Evolutionary conservation across 1,140 invertebrate species (phyloP).

Genomic region (Andrena cerasifolii): DNA sequence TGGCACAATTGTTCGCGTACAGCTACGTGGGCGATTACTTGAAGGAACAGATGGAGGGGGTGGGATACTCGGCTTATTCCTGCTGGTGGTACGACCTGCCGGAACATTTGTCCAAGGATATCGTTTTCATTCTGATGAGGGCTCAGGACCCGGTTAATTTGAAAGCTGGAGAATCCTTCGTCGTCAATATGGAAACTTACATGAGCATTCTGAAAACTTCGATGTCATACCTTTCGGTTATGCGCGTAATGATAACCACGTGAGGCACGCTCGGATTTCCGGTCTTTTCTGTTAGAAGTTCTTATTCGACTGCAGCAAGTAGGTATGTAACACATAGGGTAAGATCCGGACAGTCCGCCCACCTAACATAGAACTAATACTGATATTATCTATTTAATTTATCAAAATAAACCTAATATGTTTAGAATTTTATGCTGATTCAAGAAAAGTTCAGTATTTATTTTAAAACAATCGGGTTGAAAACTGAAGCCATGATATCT

Average conservation of each 20-base stretch:
- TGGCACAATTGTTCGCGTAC: constrained; percentile 44
- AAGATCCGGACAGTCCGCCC: too few relatives aligned
- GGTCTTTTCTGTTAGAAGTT: too few relatives aligned
- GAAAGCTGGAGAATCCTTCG: constrained; percentile 38
- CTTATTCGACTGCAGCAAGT: too few relatives aligned
- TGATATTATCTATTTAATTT: too few relatives aligned
- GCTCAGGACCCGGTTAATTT: constrained; percentile 26
- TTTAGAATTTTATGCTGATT: too few relatives aligned
- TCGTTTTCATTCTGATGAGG: constrained; percentile 46
- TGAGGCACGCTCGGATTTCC: not conserved
- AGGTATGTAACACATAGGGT: not conserved
- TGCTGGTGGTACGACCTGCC: constrained; percentile 47
- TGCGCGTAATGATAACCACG: constrained; percentile 49
- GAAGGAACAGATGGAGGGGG: constrained; percentile 47
- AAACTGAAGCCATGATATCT: too few relatives aligned
- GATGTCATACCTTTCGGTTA: constrained; percentile 54
- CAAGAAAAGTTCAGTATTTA: too few relatives aligned
- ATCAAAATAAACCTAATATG: too few relatives aligned
- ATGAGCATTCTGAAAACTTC: constrained; percentile 58
- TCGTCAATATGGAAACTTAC: constrained; percentile 54
- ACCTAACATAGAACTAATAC: too few relatives aligned
- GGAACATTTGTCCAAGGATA: not conserved
- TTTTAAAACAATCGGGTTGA: too few relatives aligned
- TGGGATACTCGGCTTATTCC: constrained; percentile 37
- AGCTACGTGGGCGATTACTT: constrained; percentile 55